A percentile compares a stretch with the other conserved stretches of the same genome.
Evolutionary conservation across 2,797 vertebrate species (phyloP).

Genomic region (Crenuchus spilurus): DNA sequence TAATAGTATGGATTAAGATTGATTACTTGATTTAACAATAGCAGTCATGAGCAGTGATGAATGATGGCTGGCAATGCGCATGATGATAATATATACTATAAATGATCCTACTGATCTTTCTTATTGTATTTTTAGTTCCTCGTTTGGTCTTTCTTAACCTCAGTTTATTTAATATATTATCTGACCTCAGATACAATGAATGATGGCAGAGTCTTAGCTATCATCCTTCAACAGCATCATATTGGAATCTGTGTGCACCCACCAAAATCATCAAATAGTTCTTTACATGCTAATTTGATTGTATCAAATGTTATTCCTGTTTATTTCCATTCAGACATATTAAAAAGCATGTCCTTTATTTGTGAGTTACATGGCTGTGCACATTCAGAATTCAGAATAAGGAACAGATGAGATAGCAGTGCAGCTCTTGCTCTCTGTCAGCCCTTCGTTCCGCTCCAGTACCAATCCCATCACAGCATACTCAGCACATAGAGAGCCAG

Average conservation of each 20-base stretch:
- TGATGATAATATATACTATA: no score
- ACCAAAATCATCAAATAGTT: conserved; percentile 23
- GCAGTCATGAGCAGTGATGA: no score
- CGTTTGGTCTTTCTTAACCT: no score
- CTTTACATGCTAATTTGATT: conserved; percentile 20
- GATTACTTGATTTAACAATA: no score
- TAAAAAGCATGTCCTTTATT: conserved; percentile 40
- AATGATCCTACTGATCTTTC: no score
- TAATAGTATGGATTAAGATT: no score
- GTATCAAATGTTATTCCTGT: conserved; percentile 25
- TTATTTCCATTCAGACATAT: conserved; percentile 42
- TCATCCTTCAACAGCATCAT: no score
- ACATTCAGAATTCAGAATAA: conserved; percentile 32
- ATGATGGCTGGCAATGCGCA: no score
- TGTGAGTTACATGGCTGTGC: conserved; percentile 21
- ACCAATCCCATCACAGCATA: conserved; percentile 33
- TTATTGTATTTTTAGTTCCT: no score
- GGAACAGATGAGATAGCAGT: conserved; percentile 23
- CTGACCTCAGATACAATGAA: no score
- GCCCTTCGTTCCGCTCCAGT: conserved; percentile 33
- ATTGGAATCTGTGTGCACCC: conserved; percentile 15
- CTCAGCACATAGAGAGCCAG: conserved; percentile 31
- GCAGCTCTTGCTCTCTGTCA: conserved; percentile 18
- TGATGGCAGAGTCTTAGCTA: no score
- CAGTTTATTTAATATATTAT: no score